Base-by-base conservation (phyloP, 2,888 invertebrate genomes). In the Ornithoptera priamus region DNA sequence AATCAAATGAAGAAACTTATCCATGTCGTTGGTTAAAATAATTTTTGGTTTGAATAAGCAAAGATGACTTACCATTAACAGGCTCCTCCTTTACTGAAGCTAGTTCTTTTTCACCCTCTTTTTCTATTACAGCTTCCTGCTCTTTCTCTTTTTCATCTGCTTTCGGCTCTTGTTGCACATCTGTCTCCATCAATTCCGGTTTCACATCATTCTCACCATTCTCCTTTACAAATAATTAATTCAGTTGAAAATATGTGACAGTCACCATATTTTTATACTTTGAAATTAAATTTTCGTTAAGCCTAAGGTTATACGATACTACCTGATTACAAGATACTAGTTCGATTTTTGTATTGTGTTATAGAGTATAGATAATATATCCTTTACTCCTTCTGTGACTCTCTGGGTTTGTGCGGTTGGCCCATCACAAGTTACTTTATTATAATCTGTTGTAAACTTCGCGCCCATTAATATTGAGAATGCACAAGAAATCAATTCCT, bases 141-240 rank as follows among this genome's bases (percentile, higher is more conserved):
- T 76, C 68, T 20, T 71, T 65, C 18, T 73, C 69, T 17, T 68
- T 64, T 1, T 63, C 59, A 39, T 24, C 63, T 8, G 18, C 56
- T 39, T 30, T 53, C 62, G 64, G 20, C 61, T 69, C 46, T 39
- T 64, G 68, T 22, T 56, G 46, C 22, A 67, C 62, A 2, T 80
- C 80, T 0, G 76, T 76, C 15, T 83, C 80, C 79, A 81, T 79
- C 0, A 81, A 76, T 58, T 85, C 85, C 1, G 39, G 36, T 60
- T 84, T 85, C 30, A 77, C 76, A 18, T 67, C 62, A 22, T 50
- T 36, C 15, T 61, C 53, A 15, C 67, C 67, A 62, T 67, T 61
- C 22, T 67, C 62, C 67, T 62, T 24, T 10, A 63, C 30, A 39
- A 56, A 53, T 39, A 67, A 66, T n/a, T 53, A 53, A 53, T 53